Evolutionary conservation across 2,797 vertebrate species (phyloP).

Genomic region (Emys orbicularis): DNA sequence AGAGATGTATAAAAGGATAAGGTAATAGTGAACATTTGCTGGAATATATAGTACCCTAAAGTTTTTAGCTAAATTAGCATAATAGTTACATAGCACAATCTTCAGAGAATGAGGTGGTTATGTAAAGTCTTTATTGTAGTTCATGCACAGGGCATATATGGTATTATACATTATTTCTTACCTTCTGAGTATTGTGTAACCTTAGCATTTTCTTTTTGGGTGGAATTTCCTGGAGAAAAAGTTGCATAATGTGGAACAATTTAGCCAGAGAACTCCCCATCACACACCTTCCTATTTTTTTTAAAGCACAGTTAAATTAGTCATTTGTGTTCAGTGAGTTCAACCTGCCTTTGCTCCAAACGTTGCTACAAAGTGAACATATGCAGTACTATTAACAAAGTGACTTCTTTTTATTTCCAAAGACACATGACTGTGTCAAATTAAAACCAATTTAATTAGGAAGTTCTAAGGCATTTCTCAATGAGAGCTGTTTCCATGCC

Average conservation of each 20-base stretch:
- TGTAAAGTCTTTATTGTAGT: background rate
- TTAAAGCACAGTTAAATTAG: constrained; percentile 8
- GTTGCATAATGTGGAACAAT: background rate
- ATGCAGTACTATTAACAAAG: background rate
- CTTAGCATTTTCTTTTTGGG: background rate
- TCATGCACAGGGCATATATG: fast-evolving
- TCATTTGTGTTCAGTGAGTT: constrained; percentile 26
- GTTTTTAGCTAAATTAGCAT: background rate
- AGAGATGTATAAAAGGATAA: too few relatives aligned
- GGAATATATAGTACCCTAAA: too few relatives aligned
- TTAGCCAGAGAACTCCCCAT: background rate
- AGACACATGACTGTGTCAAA: constrained; percentile 23
- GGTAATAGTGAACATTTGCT: background rate
- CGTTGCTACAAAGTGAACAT: background rate
- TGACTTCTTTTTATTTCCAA: background rate
- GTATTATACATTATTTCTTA: constrained; percentile 55
- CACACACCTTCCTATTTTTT: background rate
- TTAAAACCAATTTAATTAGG: background rate
- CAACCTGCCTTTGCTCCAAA: constrained; percentile 16
- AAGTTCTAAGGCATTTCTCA: background rate
- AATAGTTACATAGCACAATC: background rate
- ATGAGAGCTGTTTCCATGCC: background rate
- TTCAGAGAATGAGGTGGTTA: background rate
- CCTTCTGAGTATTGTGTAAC: constrained; percentile 56
- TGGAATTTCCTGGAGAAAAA: background rate